These are phyloP conservation scores for Ficedula albicollis DNA, from an alignment of 2,797 vertebrate genomes.

Conservation along the genomic window DNA sequence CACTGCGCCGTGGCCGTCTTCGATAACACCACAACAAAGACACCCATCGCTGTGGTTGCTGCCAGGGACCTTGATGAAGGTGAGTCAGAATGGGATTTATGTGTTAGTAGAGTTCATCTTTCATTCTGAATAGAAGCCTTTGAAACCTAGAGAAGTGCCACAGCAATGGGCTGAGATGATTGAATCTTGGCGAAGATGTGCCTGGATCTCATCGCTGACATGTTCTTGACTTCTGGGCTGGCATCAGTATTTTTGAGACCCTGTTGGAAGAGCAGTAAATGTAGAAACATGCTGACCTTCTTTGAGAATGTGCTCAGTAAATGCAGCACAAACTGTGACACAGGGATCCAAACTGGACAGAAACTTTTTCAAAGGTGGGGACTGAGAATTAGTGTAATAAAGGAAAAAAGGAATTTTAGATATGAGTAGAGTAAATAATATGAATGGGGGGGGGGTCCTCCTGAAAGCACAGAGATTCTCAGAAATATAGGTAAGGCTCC, in stretches of 20 bases:
- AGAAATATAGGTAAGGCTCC: not conserved
- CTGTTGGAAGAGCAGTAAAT: not conserved
- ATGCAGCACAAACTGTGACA: not conserved
- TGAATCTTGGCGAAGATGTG: not conserved
- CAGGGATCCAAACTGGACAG: not conserved
- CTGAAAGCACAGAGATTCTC: not conserved
- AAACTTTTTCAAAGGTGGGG: not conserved
- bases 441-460: not conserved
- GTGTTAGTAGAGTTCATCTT: not conserved
- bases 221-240: not conserved
- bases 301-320: not conserved
- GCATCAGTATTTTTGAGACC: not conserved
- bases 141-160: not conserved
- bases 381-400: not conserved
- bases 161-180: not conserved
- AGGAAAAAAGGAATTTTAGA: not conserved
- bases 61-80: slow-evolving; percentile 93
- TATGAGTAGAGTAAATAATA: not conserved
- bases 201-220: not conserved
- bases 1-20: slow-evolving; percentile 91
- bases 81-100: slow-evolving; percentile 60
- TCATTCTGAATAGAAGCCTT: not conserved
- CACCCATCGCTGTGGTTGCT: slow-evolving; percentile 89
- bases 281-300: not conserved
- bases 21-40: slow-evolving; percentile 93